These are phyloP conservation scores for Oreohelix idahoensis DNA, from an alignment of 1,140 invertebrate species.

Conservation along the genomic window DNA sequence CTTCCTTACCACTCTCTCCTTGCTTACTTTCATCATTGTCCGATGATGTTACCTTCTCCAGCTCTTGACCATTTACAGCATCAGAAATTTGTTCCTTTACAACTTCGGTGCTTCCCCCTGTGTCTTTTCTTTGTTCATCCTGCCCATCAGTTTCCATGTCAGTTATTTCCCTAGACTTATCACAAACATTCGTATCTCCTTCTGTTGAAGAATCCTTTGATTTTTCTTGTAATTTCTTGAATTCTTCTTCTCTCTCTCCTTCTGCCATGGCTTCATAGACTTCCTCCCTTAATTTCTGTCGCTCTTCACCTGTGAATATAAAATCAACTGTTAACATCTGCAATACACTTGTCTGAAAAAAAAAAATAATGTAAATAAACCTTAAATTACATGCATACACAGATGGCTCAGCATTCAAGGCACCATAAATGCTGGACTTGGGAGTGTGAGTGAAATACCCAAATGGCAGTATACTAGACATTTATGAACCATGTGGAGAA, in stretches of 20 bases:
- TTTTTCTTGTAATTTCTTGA: not conserved
- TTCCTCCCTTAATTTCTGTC: constrained; percentile 21
- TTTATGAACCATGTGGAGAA: no score
- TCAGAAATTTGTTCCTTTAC: not conserved
- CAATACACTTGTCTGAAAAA: no score
- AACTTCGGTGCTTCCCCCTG: not conserved
- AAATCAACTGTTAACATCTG: not conserved
- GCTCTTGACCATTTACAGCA: not conserved
- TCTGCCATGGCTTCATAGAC: constrained; percentile 37
- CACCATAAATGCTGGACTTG: no score
- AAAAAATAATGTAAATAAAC: no score
- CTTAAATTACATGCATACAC: no score
- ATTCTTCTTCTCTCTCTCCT: constrained; percentile 22
- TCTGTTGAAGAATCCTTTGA: not conserved
- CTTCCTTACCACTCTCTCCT: not conserved
- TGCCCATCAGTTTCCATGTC: not conserved
- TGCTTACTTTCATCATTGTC: not conserved
- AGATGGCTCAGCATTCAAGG: no score
- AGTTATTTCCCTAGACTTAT: not conserved
- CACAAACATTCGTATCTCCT: not conserved
- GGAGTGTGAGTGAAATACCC: no score
- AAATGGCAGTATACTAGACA: no score
- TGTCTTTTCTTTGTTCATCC: not conserved
- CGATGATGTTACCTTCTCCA: not conserved
- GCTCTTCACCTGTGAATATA: constrained; percentile 27